Conservation (phyloP, 2,113 vertebrate species). For the Melospiza melodia region DNA sequence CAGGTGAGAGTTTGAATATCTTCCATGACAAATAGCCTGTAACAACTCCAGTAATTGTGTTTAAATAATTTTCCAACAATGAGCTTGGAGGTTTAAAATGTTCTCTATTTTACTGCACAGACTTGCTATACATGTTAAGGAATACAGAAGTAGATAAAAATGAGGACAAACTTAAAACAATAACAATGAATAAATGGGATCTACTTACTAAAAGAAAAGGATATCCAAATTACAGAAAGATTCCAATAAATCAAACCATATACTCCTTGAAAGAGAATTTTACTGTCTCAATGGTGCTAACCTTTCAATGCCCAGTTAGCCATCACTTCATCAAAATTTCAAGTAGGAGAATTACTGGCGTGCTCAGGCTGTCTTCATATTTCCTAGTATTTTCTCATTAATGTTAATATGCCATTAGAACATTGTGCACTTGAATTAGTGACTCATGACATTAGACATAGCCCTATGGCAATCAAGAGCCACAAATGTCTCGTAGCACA, state of each 20-base stretch:
- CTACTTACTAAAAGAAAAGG: neutral
- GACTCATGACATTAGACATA: neutral
- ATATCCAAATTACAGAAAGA: neutral
- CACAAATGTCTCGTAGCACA: neutral
- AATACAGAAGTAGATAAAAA: neutral
- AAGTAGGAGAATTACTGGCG: neutral
- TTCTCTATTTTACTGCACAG: neutral
- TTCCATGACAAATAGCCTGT: neutral
- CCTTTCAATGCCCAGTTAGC: neutral
- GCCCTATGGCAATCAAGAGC: neutral
- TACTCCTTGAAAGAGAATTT: neutral
- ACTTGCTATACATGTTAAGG: neutral
- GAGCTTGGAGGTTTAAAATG: rapidly evolving
- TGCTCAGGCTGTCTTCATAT: neutral
- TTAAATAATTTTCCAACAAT: neutral
- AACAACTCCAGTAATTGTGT: neutral
- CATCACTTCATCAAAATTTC: neutral
- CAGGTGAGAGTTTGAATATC: neutral
- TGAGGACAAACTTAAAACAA: neutral
- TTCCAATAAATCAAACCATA: neutral
- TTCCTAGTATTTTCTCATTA: neutral
- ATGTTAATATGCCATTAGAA: slow-evolving; percentile 12
- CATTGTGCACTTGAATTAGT: neutral
- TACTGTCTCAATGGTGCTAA: neutral
- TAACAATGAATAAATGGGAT: neutral